Percentiles rank a stretch among this genome's conserved stretches.
phyloP scores from a whole-genome alignment of 2,888 invertebrate genomes.

The Macropis europaea region DNA sequence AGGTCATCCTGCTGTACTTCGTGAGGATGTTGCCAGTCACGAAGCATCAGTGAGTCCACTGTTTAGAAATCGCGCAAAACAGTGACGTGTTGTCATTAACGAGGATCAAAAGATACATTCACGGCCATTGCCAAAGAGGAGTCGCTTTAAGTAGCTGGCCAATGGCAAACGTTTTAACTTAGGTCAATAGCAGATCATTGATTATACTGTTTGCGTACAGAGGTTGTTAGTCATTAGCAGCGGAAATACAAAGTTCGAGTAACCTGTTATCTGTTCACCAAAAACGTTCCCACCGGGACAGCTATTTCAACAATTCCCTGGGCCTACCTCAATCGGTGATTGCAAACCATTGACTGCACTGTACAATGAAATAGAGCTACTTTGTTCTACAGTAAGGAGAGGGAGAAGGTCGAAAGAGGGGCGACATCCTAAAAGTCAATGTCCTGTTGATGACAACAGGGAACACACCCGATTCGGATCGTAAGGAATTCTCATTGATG shows the following conservation, averaged over 20 bases:
- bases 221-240: neutral
- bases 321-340: neutral
- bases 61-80: neutral
- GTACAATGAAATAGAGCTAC: slow-evolving; percentile 14
- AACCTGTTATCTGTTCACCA: slow-evolving; percentile 12
- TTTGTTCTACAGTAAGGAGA: neutral
- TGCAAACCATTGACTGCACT: neutral
- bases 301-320: neutral
- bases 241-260: neutral
- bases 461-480: slow-evolving; percentile 54
- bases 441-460: slow-evolving; percentile 66
- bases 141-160: slow-evolving; percentile 35
- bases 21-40: too few relatives aligned
- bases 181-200: slow-evolving; percentile 24
- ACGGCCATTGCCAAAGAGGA: slow-evolving; percentile 28
- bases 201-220: slow-evolving; percentile 1
- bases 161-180: slow-evolving; percentile 24
- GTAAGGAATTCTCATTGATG: slow-evolving; percentile 27
- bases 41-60: too few relatives aligned
- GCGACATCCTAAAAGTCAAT: slow-evolving; percentile 65
- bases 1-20: too few relatives aligned
- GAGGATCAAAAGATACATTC: neutral
- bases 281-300: neutral
- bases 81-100: neutral
- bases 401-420: slow-evolving; percentile 47